Evolutionary conservation across 2,888 invertebrate genomes (phyloP).

Genomic region (Belgica antarctica): DNA sequence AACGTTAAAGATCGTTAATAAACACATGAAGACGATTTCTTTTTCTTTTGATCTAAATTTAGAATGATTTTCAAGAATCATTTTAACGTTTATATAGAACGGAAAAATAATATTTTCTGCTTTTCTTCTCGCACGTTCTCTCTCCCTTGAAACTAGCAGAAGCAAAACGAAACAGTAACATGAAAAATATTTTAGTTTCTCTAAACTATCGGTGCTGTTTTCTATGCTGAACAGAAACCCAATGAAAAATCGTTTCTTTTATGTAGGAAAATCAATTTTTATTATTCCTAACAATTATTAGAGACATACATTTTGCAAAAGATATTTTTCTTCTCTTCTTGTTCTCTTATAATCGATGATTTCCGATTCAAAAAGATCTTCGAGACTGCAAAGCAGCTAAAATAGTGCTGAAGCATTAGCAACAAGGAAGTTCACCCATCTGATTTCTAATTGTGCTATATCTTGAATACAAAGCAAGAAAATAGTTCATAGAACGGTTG

Average conservation of each 20-base stretch:
- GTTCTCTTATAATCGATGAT: conserved; percentile 7
- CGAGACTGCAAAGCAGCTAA: neutral
- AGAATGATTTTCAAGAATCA: conserved; percentile 44
- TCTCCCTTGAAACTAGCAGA: no score
- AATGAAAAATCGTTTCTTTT: neutral
- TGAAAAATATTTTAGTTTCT: conserved; percentile 17
- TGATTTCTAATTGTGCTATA: conserved; percentile 13
- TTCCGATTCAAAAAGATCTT: conserved; percentile 9
- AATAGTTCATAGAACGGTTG: conserved; percentile 10
- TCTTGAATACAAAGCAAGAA: neutral
- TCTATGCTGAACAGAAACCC: neutral
- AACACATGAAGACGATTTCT: conserved; percentile 31
- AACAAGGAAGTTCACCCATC: neutral
- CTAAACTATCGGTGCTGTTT: neutral
- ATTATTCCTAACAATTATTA: neutral
- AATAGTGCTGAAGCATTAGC: neutral
- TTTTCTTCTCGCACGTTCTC: neutral
- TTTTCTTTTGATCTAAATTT: conserved; percentile 44
- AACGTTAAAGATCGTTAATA: conserved; percentile 32
- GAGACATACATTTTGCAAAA: neutral
- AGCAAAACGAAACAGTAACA: neutral
- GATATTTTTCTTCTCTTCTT: neutral
- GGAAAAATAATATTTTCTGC: conserved; percentile 43
- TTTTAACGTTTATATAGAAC: conserved; percentile 44
- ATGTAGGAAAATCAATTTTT: neutral